These are phyloP conservation scores for Linurgus olivaceus DNA, from an alignment of 2,797 vertebrate genomes.

Conservation along the genomic window DNA sequence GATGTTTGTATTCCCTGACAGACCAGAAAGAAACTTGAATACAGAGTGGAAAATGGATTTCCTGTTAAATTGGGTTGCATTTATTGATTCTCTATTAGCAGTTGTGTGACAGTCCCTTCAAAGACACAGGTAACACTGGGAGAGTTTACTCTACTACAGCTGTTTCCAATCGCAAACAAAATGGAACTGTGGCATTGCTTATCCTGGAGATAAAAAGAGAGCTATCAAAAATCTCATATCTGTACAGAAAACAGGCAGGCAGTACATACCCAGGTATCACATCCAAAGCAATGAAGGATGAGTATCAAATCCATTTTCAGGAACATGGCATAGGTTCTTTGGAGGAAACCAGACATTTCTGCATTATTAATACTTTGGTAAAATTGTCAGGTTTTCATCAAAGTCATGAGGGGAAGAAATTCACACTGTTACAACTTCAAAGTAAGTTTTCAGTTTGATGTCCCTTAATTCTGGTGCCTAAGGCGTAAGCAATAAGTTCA, in stretches of 20 bases:
- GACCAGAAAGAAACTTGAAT: background rate
- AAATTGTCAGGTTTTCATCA: background rate
- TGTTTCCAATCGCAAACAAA: background rate
- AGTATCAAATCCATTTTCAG: background rate
- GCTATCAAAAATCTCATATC: background rate
- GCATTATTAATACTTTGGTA: background rate
- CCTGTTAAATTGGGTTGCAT: background rate
- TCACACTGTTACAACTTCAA: background rate
- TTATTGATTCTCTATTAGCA: background rate
- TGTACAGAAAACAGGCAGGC: background rate
- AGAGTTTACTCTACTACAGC: background rate
- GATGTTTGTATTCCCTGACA: background rate
- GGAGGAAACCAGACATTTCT: background rate
- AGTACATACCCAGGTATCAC: background rate
- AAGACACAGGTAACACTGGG: background rate
- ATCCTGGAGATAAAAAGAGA: background rate
- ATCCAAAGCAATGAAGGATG: background rate
- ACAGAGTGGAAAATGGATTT: background rate
- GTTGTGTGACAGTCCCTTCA: background rate
- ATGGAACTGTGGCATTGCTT: accelerated
- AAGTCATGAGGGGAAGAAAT: background rate
- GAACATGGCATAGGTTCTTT: background rate
- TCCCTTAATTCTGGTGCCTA: background rate
- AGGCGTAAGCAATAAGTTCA: background rate
- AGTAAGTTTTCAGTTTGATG: background rate